phyloP scores from a whole-genome alignment of 2,113 vertebrate genomes.

The Glaucomys volans region DNA sequence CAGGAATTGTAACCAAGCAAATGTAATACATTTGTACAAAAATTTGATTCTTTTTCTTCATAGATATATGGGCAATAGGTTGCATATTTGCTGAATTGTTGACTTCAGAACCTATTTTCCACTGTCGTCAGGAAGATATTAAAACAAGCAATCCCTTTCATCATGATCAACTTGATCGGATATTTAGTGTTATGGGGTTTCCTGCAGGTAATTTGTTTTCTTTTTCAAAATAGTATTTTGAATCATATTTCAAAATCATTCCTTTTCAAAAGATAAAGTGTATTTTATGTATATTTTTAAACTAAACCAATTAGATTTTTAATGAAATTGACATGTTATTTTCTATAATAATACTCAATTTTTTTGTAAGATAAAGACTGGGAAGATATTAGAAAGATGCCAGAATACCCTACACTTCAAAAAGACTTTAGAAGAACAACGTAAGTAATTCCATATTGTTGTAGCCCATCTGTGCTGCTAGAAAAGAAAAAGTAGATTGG shows the following conservation, averaged over 20 bases:
- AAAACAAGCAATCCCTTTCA: constrained; percentile 99
- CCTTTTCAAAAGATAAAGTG: constrained; percentile 49
- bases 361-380: constrained; percentile 97
- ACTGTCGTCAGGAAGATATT: constrained; percentile 99
- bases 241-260: constrained; percentile 58
- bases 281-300: constrained; percentile 57
- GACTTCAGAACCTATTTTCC: constrained; percentile 98
- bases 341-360: constrained; percentile 62
- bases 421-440: constrained; percentile 99
- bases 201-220: constrained; percentile 94
- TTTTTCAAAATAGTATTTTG: constrained; percentile 60
- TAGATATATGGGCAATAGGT: constrained; percentile 99
- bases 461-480: not conserved
- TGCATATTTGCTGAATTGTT: constrained; percentile 99
- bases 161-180: constrained; percentile 98
- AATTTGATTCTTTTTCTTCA: constrained; percentile 57
- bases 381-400: constrained; percentile 99
- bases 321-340: constrained; percentile 25
- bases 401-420: constrained; percentile 98
- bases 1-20: not conserved
- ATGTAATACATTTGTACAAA: constrained; percentile 63
- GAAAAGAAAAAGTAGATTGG: not conserved
- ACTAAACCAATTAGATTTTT: constrained; percentile 36
- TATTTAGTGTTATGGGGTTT: constrained; percentile 99
- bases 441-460: constrained; percentile 88